These are phyloP conservation scores for Heliconius eleuchia DNA, from an alignment of 1,140 invertebrate species.

Conservation along the genomic window DNA sequence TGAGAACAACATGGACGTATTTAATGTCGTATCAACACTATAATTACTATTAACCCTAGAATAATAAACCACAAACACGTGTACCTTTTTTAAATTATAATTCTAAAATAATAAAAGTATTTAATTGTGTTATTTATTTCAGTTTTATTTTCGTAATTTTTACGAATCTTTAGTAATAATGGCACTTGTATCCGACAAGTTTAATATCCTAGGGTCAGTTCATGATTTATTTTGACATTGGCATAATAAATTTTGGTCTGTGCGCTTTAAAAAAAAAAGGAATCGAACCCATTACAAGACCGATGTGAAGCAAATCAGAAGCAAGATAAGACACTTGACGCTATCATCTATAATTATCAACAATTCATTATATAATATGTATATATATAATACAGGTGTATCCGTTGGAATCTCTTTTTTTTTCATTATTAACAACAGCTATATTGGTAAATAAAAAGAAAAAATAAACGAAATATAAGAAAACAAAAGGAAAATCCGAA, in stretches of 20 bases:
- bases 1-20: neutral
- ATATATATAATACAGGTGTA: neutral
- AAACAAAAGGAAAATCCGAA: too few relatives aligned
- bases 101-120: too few relatives aligned
- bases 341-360: slow-evolving; percentile 35
- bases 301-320: slow-evolving; percentile 26
- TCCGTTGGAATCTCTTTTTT: slow-evolving; percentile 14
- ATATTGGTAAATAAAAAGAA: too few relatives aligned
- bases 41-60: neutral
- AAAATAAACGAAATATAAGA: neutral
- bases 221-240: neutral
- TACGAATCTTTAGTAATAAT: too few relatives aligned
- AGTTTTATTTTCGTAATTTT: too few relatives aligned
- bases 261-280: neutral
- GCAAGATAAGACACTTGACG: slow-evolving; percentile 41
- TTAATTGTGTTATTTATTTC: too few relatives aligned
- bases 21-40: neutral
- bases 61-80: too few relatives aligned
- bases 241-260: neutral
- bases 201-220: too few relatives aligned
- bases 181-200: too few relatives aligned
- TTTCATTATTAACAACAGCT: neutral
- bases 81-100: too few relatives aligned
- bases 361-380: slow-evolving; percentile 19
- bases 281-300: slow-evolving; percentile 2